These are phyloP conservation scores for Indicator maculatus DNA, from an alignment of 2,113 vertebrate genomes.

Conservation along the genomic window DNA sequence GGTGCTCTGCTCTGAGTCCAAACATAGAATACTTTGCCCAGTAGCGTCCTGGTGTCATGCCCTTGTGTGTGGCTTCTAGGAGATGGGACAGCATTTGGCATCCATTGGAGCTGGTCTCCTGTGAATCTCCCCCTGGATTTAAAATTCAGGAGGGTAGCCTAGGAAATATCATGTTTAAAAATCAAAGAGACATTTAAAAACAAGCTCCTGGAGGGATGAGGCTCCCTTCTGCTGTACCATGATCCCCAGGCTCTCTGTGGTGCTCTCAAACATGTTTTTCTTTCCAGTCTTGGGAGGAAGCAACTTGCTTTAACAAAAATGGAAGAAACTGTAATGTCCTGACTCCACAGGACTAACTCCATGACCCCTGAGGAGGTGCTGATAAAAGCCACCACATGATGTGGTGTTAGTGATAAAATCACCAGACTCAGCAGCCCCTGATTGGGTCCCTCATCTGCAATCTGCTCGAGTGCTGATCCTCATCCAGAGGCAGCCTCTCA, in stretches of 20 bases:
- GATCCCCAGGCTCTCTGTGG: neutral
- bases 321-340: neutral
- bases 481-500: neutral
- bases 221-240: rapidly evolving
- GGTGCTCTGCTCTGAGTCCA: neutral
- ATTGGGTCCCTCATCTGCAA: neutral
- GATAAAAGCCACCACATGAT: neutral
- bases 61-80: neutral
- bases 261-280: neutral
- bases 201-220: neutral
- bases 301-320: neutral
- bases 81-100: neutral
- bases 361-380: neutral
- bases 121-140: neutral
- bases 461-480: neutral
- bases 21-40: neutral
- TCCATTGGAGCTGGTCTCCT: neutral
- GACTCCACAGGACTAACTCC: neutral
- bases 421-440: neutral
- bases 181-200: neutral
- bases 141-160: neutral
- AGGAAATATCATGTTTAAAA: neutral
- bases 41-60: neutral
- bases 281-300: neutral
- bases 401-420: neutral